Evolutionary conservation across 1,140 invertebrate genomes (phyloP).

Genomic region (Andrena cerasifolii): DNA sequence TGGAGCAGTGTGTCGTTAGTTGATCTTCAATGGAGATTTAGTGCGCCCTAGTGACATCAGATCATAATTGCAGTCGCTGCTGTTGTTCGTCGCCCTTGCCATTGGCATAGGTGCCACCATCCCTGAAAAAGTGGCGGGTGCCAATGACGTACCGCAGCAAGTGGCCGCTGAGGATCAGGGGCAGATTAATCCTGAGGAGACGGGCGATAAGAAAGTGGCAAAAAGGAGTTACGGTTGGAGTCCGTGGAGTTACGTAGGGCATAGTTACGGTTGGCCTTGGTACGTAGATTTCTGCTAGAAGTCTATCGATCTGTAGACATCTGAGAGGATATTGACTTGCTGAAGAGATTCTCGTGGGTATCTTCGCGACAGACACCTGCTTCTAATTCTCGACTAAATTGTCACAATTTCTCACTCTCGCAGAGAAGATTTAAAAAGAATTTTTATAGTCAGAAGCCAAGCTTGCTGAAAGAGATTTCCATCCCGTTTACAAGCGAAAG

Average conservation of each 20-base stretch:
- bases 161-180: conserved; percentile 17
- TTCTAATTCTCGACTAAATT: no score
- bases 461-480: no score
- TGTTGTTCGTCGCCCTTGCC: conserved; percentile 60
- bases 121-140: conserved; percentile 33
- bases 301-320: background rate
- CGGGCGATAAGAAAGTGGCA: conserved; percentile 62
- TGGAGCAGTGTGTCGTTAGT: background rate
- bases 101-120: conserved; percentile 37
- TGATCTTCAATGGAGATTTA: background rate
- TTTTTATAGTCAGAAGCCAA: no score
- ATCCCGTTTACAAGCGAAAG: no score
- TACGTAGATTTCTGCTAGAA: conserved; percentile 51
- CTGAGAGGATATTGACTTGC: background rate
- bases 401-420: no score
- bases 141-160: conserved; percentile 45
- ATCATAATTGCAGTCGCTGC: conserved; percentile 56
- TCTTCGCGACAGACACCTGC: no score
- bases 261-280: conserved; percentile 65
- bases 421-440: no score
- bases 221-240: conserved; percentile 69
- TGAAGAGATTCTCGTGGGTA: conserved; percentile 7
- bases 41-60: background rate
- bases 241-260: conserved; percentile 40
- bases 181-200: conserved; percentile 31